Evolutionary conservation across 2,888 invertebrate species (phyloP), one percentile per base, ranked within the genome.

Genomic region (Caradrina kadenii): DNA sequence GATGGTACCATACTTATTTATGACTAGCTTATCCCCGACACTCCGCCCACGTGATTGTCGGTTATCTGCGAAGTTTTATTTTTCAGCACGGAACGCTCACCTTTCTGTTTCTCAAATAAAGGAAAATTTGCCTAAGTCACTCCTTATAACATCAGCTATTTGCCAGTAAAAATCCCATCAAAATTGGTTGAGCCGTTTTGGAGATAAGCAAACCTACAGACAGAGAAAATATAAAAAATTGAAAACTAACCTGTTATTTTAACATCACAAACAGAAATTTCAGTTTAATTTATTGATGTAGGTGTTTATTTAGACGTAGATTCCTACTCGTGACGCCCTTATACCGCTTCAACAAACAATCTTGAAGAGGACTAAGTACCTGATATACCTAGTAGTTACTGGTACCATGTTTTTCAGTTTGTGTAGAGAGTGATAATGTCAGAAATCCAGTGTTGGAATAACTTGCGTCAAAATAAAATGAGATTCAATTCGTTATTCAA

Each of bases 291-390:
- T 35, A 8, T 35, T 11, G 13, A 13, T 21, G 21, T 42, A 53
- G 0, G 17, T 31, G 45, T 54, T 59, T 31, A 70, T 8, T 0
- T 22, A 22, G 11, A 54, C 11, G 26, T 53, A 53, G 11, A 71
- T 1, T 26, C 45, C 22, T 17, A 17, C 17, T 65, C 8, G 17
- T 31, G n/a, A 42, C 65, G 17, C n/a, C 65, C 13, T 65, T 72
- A 66, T 66, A 5, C 17, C 67, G 59, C 67, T 60, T 11, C 49
- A 55, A 50, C 6, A 10, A 59, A 42, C 59, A 74, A 67, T 66
- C 49, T 50, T 59, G n/a, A 55, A 19, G 19, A 73, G 42, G n/a
- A n/a, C 26, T 17, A 39, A 1, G 11, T 54, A 7, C 39, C 11
- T 39, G 2, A 39, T 2, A 6, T 22, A 6, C n/a, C n/a, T 22